Conservation (phyloP, 2,113 vertebrate species). For the Psittacula cyanocephala region DNA sequence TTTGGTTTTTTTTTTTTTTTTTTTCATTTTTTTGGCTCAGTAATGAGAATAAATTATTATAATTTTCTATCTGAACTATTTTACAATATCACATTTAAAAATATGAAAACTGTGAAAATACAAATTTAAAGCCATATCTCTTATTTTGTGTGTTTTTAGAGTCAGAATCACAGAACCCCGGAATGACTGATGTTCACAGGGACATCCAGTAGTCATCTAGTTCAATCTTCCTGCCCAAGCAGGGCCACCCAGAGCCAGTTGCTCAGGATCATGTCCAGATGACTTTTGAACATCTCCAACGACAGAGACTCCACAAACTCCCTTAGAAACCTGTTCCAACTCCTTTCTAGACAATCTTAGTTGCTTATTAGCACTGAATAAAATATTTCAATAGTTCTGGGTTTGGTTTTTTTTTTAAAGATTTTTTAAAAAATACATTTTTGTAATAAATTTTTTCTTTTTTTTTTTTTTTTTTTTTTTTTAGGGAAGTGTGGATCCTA, state of each 20-base stretch:
- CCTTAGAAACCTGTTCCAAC: not conserved
- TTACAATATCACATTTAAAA: not conserved
- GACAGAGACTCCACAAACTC: not conserved
- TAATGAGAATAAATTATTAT: not conserved
- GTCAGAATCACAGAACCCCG: not conserved
- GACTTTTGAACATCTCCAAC: not conserved
- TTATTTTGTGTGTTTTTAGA: not conserved
- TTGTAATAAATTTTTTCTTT: not conserved
- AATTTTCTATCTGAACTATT: not conserved
- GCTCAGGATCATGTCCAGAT: not conserved
- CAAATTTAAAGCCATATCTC: not conserved
- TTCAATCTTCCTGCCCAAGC: not conserved
- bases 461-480: no score
- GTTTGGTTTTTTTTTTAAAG: not conserved
- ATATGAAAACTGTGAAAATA: not conserved
- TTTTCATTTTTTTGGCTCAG: not conserved
- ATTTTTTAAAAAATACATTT: not conserved
- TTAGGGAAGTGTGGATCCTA: not conserved
- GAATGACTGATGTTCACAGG: not conserved
- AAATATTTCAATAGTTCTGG: not conserved
- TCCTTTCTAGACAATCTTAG: not conserved
- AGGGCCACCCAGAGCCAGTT: not conserved
- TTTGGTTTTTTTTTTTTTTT: not conserved
- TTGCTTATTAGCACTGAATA: not conserved
- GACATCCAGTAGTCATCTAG: no score